These are phyloP conservation scores for Thripadectes ignobilis DNA, from an alignment of 2,797 vertebrate genomes.

Conservation along the genomic window DNA sequence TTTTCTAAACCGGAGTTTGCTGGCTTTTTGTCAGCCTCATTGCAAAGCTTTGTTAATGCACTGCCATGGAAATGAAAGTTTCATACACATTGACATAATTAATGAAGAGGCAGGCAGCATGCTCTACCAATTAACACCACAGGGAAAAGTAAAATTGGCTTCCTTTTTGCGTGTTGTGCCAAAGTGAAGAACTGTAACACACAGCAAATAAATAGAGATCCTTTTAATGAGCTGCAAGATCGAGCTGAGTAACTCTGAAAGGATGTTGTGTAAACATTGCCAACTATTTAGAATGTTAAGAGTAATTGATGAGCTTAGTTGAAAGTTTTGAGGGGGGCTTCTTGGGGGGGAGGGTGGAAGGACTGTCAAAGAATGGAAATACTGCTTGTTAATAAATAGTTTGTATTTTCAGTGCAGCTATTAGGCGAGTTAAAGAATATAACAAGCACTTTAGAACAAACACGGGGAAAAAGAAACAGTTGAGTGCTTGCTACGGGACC, in stretches of 20 bases:
- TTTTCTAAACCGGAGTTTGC: conserved; percentile 35
- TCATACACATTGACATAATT: conserved; percentile 88
- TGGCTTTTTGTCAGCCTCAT: conserved; percentile 72
- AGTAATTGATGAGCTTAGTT: conserved; percentile 81
- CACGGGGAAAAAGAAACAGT: neutral
- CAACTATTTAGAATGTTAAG: conserved; percentile 78
- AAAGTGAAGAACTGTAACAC: conserved; percentile 87
- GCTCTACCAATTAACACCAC: conserved; percentile 91
- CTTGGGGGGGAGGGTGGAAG: neutral
- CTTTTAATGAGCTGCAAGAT: conserved; percentile 88
- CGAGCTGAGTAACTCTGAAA: conserved; percentile 78
- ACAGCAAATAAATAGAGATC: conserved; percentile 87
- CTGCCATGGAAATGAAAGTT: conserved; percentile 79
- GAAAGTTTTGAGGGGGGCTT: conserved; percentile 41
- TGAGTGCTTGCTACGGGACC: neutral
- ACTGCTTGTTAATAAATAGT: conserved; percentile 56
- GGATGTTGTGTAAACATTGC: conserved; percentile 81
- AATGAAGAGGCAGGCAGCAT: conserved; percentile 88
- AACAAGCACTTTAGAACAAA: conserved; percentile 19
- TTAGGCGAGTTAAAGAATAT: conserved; percentile 36
- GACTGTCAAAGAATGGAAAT: neutral
- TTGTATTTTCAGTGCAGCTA: neutral
- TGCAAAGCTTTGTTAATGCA: conserved; percentile 79
- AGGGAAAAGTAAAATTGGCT: conserved; percentile 89
- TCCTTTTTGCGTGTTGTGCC: conserved; percentile 84